Evolutionary conservation across 1,140 invertebrate species (phyloP), one percentile per base, ranked within the genome.

Genomic region (Drosophila aff.): DNA sequence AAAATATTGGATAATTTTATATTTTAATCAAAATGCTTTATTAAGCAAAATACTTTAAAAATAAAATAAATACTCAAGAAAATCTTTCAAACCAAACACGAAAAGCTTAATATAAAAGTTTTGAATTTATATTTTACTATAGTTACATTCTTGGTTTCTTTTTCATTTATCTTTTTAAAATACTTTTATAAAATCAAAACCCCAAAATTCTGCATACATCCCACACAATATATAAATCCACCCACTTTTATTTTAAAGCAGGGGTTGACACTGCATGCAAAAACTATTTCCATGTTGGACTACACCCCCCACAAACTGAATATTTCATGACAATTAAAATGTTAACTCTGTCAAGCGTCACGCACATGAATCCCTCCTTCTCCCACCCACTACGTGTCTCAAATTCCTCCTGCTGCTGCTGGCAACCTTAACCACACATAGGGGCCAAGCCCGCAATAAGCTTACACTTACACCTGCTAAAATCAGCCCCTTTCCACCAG

Each of bases 321-420:
- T 87, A 87, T 87, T 87, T 89, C 78, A 87, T 83, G 84, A 82
- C 84, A 87, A 84, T 87, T 89, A 87, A 87, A 87, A 84, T 87
- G 84, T 87, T 89, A 87, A 83, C 84, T 83, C 81, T 69, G 81
- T 81, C 81, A 83, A 84, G 84, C 84, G 77, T 52, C 83, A 73
- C 64, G 66, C 81, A 49, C 21, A 33, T 8, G 33, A 23, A 33
- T 21, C 41, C 21, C n/a, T 1, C 28, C 9, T 2, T 13, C 31
- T 7, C 23, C 36, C 43, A n/a, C 15, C 1, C 26, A 21, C 18
- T 58, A 41, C 44, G 28, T 72, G 36, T 9, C 53, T 6, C 43
- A 33, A 28, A 21, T 21, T 41, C 21, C n/a, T n/a, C 4, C 52
- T 8, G 13, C 57, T 4, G n/a, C 67, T 4, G n/a, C 10, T 3